Evolutionary conservation across 2,113 vertebrate species (phyloP), one percentile per base, ranked within the genome.

Genomic region (Triplophysa dalaica): DNA sequence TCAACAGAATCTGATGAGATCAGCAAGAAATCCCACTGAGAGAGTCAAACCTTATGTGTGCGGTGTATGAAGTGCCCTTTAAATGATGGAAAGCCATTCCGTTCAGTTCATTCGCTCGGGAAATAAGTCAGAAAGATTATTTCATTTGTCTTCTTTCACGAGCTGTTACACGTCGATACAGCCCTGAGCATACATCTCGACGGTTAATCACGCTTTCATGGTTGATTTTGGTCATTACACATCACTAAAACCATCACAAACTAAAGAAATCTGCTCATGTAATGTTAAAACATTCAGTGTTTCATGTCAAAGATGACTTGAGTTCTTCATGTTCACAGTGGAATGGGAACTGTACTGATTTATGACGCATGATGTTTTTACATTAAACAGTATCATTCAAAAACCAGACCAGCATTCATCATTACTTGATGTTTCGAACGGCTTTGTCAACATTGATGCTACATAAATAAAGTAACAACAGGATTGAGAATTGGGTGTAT

Each of bases 51-150:
- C 14, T 52, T 21, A 16, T 60, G 13, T 33, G 45, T 26, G 43
- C 76, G 21, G 64, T n/a, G 78, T 75, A 79, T 75, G 63, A 84
- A 84, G 79, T 84, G 83, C 70, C 83, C 83, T 84, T 84, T 84
- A 78, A 84, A 70, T 70, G 70, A 73, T 56, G 19, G 3, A 12
- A 75, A 75, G 41, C 58, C 72, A 75, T 75, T 48, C 9, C 19
- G 16, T 70, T 52, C 22, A 52, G 26, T 58, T 80, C 61, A 22
- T 45, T 76, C 29, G 13, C 9, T 60, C 4, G 29, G 21, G 66
- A 77, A 76, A 63, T 77, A 66, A 63, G 68, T 77, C 72, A 76
- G 66, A 66, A 81, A 76, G 64, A 84, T 65, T 58, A 48, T 60
- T 29, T 29, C 69, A 62, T 64, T 81, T 78, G 72, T 64, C 13